A percentile compares a stretch with the other conserved stretches of the same genome.
Evolutionary conservation across 2,797 vertebrate species (phyloP).

Genomic region (Ptychadena robeensis): DNA sequence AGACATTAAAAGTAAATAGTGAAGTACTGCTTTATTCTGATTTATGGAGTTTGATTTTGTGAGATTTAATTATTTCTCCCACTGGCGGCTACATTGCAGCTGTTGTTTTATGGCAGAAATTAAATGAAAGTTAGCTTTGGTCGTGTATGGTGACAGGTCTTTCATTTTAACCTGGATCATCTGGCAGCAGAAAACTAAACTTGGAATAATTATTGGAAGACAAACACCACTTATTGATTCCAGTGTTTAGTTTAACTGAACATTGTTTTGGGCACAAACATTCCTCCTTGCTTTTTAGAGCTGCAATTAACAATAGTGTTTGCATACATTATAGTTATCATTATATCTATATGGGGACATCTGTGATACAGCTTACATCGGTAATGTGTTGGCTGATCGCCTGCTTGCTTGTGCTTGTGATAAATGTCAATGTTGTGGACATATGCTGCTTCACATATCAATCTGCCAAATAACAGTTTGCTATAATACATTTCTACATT

Average conservation of each 20-base stretch:
- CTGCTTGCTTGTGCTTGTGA: slow-evolving; percentile 13
- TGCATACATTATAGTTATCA: slow-evolving; percentile 4
- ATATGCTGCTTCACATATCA: slow-evolving; percentile 4
- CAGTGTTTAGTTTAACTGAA: slow-evolving; percentile 2
- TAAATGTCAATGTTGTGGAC: slow-evolving; percentile 12
- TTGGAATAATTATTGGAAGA: slow-evolving; percentile 49
- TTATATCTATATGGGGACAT: slow-evolving; percentile 22
- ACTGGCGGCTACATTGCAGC: slow-evolving; percentile 45
- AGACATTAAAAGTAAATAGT: background rate
- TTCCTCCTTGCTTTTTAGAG: background rate
- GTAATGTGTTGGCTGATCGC: slow-evolving; percentile 28
- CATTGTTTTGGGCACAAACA: slow-evolving; percentile 25
- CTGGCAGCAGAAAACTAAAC: slow-evolving; percentile 51
- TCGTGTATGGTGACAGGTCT: slow-evolving; percentile 41
- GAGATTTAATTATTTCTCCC: slow-evolving; percentile 51
- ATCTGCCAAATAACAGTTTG: slow-evolving; percentile 12
- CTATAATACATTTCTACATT: slow-evolving; percentile 1
- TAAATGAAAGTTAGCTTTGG: slow-evolving; percentile 56
- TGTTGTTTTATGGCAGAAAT: slow-evolving; percentile 57
- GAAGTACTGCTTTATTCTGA: slow-evolving; percentile 5
- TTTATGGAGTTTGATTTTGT: slow-evolving; percentile 27
- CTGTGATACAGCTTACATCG: background rate
- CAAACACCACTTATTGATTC: slow-evolving; percentile 45
- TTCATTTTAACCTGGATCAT: slow-evolving; percentile 47
- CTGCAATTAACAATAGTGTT: slow-evolving; percentile 36